These are phyloP conservation scores for Cephus rjabovi DNA, from an alignment of 2,888 invertebrate genomes.

Conservation along the genomic window DNA sequence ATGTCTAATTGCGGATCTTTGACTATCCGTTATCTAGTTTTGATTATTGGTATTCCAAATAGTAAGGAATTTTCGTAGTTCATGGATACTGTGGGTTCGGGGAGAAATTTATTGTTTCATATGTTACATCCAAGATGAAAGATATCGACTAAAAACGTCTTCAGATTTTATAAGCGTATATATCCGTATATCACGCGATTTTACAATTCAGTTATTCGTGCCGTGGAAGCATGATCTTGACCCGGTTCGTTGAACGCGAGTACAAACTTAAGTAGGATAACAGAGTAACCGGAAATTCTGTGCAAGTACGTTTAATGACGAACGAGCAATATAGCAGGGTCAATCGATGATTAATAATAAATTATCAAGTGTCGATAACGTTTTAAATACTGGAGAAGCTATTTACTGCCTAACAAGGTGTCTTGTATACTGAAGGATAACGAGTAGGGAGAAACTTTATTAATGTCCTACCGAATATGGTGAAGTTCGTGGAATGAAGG, in stretches of 20 bases:
- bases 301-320: background rate
- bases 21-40: background rate
- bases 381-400: background rate
- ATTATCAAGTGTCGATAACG: background rate
- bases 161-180: background rate
- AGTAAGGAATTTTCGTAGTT: background rate
- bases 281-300: background rate
- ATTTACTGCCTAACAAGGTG: conserved; percentile 15
- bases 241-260: conserved; percentile 2
- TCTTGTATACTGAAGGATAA: conserved; percentile 12
- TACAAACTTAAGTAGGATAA: background rate
- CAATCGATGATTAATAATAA: background rate
- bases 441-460: conserved; percentile 13
- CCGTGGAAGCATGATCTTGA: conserved; percentile 11
- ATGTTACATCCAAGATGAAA: background rate
- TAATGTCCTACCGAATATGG: conserved; percentile 20
- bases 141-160: background rate
- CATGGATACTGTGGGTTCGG: background rate
- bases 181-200: background rate
- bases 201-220: background rate
- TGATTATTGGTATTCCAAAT: background rate
- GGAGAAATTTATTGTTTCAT: background rate
- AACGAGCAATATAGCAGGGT: background rate
- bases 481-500: conserved; percentile 13
- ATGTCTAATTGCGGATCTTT: background rate